Evolutionary conservation across 2,113 vertebrate species (phyloP), one percentile per base, ranked within the genome.

Genomic region (Channa maculata): DNA sequence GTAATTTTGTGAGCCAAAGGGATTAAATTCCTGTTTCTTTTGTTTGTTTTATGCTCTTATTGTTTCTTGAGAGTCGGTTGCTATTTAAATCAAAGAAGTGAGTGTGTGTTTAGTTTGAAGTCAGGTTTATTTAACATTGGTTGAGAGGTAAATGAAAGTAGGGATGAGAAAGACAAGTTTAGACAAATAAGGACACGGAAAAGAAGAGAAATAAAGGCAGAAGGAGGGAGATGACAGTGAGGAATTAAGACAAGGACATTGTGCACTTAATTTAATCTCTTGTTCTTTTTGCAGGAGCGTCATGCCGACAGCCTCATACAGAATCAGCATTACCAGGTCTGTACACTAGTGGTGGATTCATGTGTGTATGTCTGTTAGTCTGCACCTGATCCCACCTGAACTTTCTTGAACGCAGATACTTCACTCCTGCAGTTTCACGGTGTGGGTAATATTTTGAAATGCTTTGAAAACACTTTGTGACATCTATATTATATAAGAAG

Each of bases 251-350:
- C 1, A 34, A 24, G 24, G 24, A 24, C 24, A 24, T 24, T 24
- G 24, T 41, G 36, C n/a, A 13, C 46, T 37, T 74, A 67, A 78
- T 6, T 0, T 5, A 8, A n/a, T 43, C 0, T 83, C 1, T 14
- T 38, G 69, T 49, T 87, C 72, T 90, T 71, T 86, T 93, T 93
- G 49, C 92, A 98, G 97, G 97, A 98, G 82, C 95, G 95, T 9
- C 96, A 98, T 0, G 96, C 96, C 2, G 96, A 98, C 93, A 97
- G 96, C 74, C 91, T 98, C 90, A 97, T 98, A 57, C 97, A 98
- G 91, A 98, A 98, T 79, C 96, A 98, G 77, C 97, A 98, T 68
- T 98, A 98, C 86, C 97, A 98, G 97, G 97, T 98, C 90, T 89
- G 89, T 83, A 61, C 34, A 5, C 5, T 11, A 8, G 4, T 2